Base-by-base conservation (phyloP, 92 coral and sea anemone species). In the Muricea muricata region DNA sequence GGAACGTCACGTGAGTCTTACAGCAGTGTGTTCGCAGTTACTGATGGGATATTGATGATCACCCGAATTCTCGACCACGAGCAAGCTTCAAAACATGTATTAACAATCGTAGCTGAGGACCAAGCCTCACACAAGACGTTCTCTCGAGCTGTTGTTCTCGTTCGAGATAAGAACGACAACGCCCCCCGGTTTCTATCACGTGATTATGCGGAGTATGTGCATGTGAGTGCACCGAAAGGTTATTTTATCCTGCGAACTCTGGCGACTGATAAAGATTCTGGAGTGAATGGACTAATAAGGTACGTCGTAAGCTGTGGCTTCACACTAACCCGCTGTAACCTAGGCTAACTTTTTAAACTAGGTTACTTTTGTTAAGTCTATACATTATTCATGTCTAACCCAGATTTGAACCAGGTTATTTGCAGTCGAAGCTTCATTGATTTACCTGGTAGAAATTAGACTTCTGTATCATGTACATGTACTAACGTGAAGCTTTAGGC, bases 91-190 rank as follows among this genome's bases (percentile, higher is more conserved):
- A 23, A 50, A 85, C 79, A 91, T 91, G 94, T 91, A 42, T 83
- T 96, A 7, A 89, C 93, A 6, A 86, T 96, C 33, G 93, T 83
- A 3, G 98, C 94, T 3, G 76, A 83, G 65, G 99, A 96, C 85
- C 81, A 85, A 6, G 98, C 96, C 31, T 79, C 91, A 25, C 78
- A 84, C 13, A 84, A 96, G 47, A 94, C 94, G 67, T 81, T 94
- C 29, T 85, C 95, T 29, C 71, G 68, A 34, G 98, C 92, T 11
- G 81, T 79, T 76, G 69, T 97, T 3, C 72, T 24, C 14, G 89
- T 97, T 48, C 34, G 24, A 24, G 99, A 97, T 84, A 82, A 82
- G 39, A 97, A 97, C 83, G 87, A 84, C 74, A 75, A 97, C 48
- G 12, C 9, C 12, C 99, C 99, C 6, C 84, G 7, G 61, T 97